phyloP scores from a whole-genome alignment of 2,888 invertebrate species.

The Pollenia amentaria region DNA sequence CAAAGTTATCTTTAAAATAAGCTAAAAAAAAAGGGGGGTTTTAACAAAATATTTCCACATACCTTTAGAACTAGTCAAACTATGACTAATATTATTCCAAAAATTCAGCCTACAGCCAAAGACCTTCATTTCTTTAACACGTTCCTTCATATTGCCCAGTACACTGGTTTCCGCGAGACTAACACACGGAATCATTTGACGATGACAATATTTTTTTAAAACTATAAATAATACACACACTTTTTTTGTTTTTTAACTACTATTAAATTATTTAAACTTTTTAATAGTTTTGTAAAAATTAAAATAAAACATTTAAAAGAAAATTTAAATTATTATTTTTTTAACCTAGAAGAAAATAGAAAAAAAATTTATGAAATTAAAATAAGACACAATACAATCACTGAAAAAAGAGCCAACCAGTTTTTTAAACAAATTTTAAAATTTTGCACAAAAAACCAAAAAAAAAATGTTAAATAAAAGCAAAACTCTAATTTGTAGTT shows the following conservation, averaged over 20 bases:
- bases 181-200: slow-evolving; percentile 85
- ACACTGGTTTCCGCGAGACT: slow-evolving; percentile 85
- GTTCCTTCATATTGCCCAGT: slow-evolving; percentile 86
- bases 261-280: slow-evolving; percentile 39
- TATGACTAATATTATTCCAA: slow-evolving; percentile 85
- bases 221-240: slow-evolving; percentile 31
- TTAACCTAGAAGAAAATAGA: slow-evolving; percentile 49
- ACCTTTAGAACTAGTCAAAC: slow-evolving; percentile 84
- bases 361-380: slow-evolving; percentile 28
- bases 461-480: background rate
- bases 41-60: slow-evolving; percentile 63
- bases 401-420: background rate
- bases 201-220: slow-evolving; percentile 46
- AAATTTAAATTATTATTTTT: slow-evolving; percentile 15
- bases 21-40: background rate
- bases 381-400: slow-evolving; percentile 29
- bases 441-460: background rate
- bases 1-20: background rate
- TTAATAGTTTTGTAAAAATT: background rate
- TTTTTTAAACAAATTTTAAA: slow-evolving; percentile 23
- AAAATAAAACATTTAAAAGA: slow-evolving; percentile 50
- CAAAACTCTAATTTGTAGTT: slow-evolving; percentile 29
- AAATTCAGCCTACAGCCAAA: slow-evolving; percentile 86
- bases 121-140: slow-evolving; percentile 86
- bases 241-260: slow-evolving; percentile 12